A percentile compares a stretch with the other conserved stretches of the same genome.
Evolutionary conservation across 2,888 invertebrate genomes (phyloP).

Genomic region (Cheilosia impressa): DNA sequence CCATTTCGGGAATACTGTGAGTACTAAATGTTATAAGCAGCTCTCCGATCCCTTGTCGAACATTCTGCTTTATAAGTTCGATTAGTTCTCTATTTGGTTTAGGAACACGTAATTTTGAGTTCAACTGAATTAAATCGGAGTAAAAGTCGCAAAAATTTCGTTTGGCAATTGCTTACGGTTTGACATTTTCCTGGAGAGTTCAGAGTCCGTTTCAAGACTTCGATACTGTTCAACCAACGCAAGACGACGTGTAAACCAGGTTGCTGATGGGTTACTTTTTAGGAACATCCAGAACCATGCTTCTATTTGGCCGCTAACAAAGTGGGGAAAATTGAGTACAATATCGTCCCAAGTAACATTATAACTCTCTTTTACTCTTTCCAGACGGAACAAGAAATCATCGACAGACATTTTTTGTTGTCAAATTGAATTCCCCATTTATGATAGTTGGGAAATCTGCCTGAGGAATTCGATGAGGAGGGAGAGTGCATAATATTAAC

Average conservation of each 20-base stretch:
- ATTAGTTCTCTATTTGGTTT: neutral
- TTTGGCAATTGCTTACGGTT: neutral
- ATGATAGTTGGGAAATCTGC: neutral
- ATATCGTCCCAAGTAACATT: neutral
- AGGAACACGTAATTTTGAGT: neutral
- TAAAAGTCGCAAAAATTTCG: neutral
- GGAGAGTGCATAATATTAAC: neutral
- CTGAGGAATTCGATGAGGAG: neutral
- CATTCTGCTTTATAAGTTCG: neutral
- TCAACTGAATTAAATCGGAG: neutral
- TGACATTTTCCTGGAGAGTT: neutral
- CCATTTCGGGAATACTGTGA: neutral
- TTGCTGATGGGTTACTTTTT: neutral
- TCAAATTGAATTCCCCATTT: slow-evolving; percentile 19
- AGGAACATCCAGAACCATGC: neutral
- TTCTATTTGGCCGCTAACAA: neutral
- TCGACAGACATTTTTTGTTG: too few species aligned
- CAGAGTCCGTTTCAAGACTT: slow-evolving; percentile 5
- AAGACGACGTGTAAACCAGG: neutral
- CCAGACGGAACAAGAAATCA: too few species aligned
- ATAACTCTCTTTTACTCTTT: too few species aligned
- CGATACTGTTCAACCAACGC: slow-evolving; percentile 4
- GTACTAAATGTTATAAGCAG: neutral
- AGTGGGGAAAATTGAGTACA: too few species aligned
- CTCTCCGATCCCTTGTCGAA: neutral